Evolutionary conservation across 2,113 vertebrate species (phyloP).

Genomic region (Dryoscopus gambensis): DNA sequence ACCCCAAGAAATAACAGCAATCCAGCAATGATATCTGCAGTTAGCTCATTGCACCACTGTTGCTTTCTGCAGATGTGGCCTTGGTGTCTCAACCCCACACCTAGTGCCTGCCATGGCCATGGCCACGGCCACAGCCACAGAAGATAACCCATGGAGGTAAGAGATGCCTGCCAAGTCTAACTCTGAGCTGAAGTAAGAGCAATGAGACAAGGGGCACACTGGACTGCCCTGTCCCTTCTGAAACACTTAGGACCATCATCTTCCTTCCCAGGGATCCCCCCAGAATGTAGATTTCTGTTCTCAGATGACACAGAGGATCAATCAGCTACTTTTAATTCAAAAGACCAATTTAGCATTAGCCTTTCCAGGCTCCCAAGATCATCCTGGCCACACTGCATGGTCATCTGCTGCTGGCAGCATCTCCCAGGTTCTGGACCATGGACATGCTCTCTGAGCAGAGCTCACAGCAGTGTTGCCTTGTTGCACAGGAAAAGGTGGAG

Average conservation of each 20-base stretch:
- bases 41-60: accelerated
- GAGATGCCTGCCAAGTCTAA: background rate
- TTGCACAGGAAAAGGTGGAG: background rate
- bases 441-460: background rate
- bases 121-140: background rate
- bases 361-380: background rate
- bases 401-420: background rate
- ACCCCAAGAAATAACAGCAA: background rate
- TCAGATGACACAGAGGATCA: accelerated
- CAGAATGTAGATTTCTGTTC: background rate
- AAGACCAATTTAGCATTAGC: background rate
- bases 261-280: background rate
- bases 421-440: background rate
- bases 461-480: background rate
- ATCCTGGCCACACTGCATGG: background rate
- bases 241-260: background rate
- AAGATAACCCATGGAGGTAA: background rate
- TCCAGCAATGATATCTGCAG: background rate
- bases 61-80: background rate
- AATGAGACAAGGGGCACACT: background rate
- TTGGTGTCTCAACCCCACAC: background rate
- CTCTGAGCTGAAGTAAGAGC: background rate
- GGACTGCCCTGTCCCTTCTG: background rate
- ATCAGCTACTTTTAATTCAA: background rate
- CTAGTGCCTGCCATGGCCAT: background rate